A percentile compares a stretch with the other conserved stretches of the same genome.
These are phyloP conservation scores for Chelonus insularis DNA, from an alignment of 1,140 invertebrate genomes.

Conservation along the genomic window DNA sequence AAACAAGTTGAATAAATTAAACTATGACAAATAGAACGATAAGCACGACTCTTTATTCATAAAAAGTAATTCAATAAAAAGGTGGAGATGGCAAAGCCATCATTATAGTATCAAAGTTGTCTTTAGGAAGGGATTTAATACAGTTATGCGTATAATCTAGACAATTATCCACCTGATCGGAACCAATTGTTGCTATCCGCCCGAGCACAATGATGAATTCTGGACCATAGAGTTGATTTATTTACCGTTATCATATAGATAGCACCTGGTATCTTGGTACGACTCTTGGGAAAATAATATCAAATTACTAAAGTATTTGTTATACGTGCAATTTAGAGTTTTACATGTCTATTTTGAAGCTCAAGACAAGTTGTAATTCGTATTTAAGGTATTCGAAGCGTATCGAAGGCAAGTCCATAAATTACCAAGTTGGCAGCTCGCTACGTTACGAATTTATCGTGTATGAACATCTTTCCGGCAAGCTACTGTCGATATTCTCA, in stretches of 20 bases:
- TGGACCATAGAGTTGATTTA: background rate
- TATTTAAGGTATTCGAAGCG: constrained; percentile 31
- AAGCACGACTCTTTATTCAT: background rate
- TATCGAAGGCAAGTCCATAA: constrained; percentile 32
- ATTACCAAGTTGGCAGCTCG: constrained; percentile 32
- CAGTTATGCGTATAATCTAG: constrained; percentile 43
- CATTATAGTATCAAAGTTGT: background rate
- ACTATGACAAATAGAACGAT: background rate
- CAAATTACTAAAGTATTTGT: background rate
- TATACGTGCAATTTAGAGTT: background rate
- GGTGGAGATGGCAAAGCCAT: constrained; percentile 21
- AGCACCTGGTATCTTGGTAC: no score
- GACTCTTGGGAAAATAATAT: no score
- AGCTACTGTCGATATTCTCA: constrained; percentile 24
- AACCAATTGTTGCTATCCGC: constrained; percentile 29
- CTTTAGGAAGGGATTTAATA: constrained; percentile 25
- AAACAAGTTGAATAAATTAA: no score
- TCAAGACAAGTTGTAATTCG: constrained; percentile 18
- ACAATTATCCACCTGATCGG: constrained; percentile 43
- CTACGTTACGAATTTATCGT: constrained; percentile 33
- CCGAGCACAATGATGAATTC: constrained; percentile 12
- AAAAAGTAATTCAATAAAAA: background rate
- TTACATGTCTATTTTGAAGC: constrained; percentile 9
- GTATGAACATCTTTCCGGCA: constrained; percentile 31
- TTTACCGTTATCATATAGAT: no score